A percentile compares a stretch with the other conserved stretches of the same genome.
These are phyloP conservation scores for Pantherophis guttatus DNA, from an alignment of 2,113 vertebrate genomes.

Conservation along the genomic window DNA sequence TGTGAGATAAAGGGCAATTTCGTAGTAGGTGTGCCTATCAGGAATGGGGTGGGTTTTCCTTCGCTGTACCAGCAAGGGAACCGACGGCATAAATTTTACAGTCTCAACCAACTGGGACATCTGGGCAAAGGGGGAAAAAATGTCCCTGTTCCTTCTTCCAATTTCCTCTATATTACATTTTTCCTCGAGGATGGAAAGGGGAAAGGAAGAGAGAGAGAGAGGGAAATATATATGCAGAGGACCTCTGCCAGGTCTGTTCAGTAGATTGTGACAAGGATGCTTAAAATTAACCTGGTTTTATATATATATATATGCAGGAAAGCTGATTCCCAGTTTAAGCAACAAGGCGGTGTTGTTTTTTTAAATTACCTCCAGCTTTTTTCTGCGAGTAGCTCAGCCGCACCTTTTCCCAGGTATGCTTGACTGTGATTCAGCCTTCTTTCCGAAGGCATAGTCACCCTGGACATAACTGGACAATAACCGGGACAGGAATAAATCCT, in stretches of 20 bases:
- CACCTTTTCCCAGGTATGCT: not conserved
- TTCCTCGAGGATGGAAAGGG: not conserved
- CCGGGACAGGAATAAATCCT: not conserved
- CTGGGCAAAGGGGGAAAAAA: not conserved
- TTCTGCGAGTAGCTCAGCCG: not conserved
- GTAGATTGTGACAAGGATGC: not conserved
- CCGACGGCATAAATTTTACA: not conserved
- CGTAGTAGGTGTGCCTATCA: not conserved
- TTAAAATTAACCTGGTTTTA: not conserved
- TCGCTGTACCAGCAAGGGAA: not conserved
- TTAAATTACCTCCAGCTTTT: not conserved
- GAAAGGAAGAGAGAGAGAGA: not conserved
- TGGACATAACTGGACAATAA: not conserved
- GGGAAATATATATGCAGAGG: not conserved
- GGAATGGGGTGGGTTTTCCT: not conserved
- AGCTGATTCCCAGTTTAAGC: not conserved
- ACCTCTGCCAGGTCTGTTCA: not conserved
- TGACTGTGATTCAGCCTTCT: not conserved
- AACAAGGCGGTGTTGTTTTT: not conserved
- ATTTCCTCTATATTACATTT: not conserved
- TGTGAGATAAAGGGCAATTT: not conserved
- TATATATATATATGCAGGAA: not conserved
- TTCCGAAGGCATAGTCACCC: not conserved
- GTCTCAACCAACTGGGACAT: not conserved
- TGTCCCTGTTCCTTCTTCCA: not conserved